Conservation (phyloP, 2,797 vertebrate genomes). For the Siniperca scherzeri region DNA sequence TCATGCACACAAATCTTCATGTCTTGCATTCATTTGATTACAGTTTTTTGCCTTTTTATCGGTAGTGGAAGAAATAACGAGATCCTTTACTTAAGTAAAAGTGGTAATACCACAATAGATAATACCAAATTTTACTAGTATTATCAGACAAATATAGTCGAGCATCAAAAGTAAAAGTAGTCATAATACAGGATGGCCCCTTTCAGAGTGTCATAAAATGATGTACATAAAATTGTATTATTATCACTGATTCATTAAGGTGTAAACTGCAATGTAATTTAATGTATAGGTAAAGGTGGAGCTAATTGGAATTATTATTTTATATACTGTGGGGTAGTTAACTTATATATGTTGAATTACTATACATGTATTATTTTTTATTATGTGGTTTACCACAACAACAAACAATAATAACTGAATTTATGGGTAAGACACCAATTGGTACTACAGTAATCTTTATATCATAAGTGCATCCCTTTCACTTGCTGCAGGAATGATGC, state of each 20-base stretch:
- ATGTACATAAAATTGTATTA: not conserved
- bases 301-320: not conserved
- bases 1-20: not conserved
- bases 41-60: constrained; percentile 76
- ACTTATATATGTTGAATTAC: not conserved
- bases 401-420: not conserved
- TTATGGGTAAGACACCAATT: too few relatives aligned
- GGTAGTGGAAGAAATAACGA: not conserved
- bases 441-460: not conserved
- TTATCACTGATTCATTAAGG: not conserved
- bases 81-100: not conserved
- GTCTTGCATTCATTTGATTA: not conserved
- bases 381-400: not conserved
- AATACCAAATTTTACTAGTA: not conserved
- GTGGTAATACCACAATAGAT: not conserved
- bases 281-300: not conserved
- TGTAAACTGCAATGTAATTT: not conserved
- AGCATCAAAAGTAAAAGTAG: not conserved
- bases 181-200: not conserved
- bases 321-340: not conserved
- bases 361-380: not conserved
- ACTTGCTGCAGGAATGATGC: not conserved
- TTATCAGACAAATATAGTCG: not conserved
- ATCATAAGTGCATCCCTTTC: not conserved
- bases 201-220: not conserved